Conservation (phyloP, 2,888 invertebrate genomes). For the Drosophila ustulata region DNA sequence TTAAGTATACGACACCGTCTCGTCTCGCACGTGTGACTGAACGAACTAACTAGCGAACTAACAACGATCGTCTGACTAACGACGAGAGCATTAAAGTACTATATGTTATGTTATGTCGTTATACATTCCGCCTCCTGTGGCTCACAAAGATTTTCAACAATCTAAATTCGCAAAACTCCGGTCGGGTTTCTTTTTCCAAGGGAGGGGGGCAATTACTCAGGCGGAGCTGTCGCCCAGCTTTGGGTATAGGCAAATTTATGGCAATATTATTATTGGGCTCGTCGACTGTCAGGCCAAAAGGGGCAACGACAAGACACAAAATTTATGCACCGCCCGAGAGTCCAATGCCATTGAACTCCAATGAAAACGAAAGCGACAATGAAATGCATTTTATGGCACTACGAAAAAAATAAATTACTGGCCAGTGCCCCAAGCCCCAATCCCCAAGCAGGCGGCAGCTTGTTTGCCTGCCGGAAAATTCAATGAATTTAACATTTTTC, state of each 20-base stretch:
- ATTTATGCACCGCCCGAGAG: constrained; percentile 53
- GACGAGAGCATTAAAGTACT: not conserved
- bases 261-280: constrained; percentile 43
- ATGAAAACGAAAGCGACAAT: constrained; percentile 74
- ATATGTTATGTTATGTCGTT: constrained; percentile 26
- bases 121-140: constrained; percentile 47
- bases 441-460: constrained; percentile 23
- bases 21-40: constrained; percentile 43
- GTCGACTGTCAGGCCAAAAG: constrained; percentile 33
- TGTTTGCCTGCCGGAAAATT: constrained; percentile 72
- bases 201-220: constrained; percentile 54
- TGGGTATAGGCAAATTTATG: constrained; percentile 51
- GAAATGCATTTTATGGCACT: constrained; percentile 65
- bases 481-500: constrained; percentile 38
- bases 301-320: constrained; percentile 57
- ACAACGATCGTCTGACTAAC: constrained; percentile 11
- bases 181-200: constrained; percentile 7
- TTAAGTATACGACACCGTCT: constrained; percentile 36
- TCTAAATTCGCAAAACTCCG: constrained; percentile 16
- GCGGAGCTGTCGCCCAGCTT: constrained; percentile 13
- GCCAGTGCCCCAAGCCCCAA: constrained; percentile 47
- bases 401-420: constrained; percentile 39
- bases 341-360: constrained; percentile 70
- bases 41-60: constrained; percentile 7
- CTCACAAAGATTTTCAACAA: constrained; percentile 32